phyloP scores from a whole-genome alignment of 2,797 vertebrate genomes.

The Pseudochirops corinnae region DNA sequence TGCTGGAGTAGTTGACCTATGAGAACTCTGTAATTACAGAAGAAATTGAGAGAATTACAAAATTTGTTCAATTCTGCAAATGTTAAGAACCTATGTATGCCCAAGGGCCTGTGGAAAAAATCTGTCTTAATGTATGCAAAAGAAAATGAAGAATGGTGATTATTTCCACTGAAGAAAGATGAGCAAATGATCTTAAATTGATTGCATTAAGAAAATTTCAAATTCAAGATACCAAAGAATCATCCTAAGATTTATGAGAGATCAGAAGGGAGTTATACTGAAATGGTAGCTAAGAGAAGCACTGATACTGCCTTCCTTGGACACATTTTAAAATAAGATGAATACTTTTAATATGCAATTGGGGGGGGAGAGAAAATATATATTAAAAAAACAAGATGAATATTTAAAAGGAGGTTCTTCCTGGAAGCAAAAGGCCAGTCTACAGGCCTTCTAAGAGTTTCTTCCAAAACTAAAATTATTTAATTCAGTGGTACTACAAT shows the following conservation, averaged over 20 bases:
- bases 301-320: neutral
- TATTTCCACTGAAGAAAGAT: neutral
- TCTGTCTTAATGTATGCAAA: neutral
- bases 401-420: neutral
- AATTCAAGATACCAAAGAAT: neutral
- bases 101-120: neutral
- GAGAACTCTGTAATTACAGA: neutral
- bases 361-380: too few species aligned
- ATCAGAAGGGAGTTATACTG: neutral
- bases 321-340: neutral
- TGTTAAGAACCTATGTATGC: neutral
- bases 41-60: neutral
- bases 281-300: neutral
- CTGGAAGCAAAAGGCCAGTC: neutral
- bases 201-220: neutral
- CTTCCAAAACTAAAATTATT: neutral
- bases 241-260: neutral
- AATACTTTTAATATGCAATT: neutral
- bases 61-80: neutral
- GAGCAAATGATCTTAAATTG: neutral
- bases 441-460: neutral
- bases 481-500: neutral
- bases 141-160: neutral
- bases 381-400: neutral
- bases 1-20: neutral